Conservation (phyloP, 2,888 invertebrate genomes). For the Acronicta aceris region DNA sequence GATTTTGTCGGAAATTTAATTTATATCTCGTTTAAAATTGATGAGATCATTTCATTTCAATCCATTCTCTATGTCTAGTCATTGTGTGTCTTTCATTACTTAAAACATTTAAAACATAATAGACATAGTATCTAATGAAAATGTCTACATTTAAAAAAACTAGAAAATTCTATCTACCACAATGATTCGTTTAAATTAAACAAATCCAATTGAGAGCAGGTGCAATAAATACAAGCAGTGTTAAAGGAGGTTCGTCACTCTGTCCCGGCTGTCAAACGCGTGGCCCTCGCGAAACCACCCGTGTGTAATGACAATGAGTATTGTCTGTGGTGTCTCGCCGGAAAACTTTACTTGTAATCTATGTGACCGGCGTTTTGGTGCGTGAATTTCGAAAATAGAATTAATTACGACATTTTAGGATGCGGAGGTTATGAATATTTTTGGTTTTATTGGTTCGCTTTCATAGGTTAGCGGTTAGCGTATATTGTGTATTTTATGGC, state of each 20-base stretch:
- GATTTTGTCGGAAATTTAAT: neutral
- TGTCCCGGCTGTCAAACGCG: constrained; percentile 64
- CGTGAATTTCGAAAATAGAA: constrained; percentile 46
- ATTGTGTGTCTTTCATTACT: too few species aligned
- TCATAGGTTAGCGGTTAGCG: neutral
- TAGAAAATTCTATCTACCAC: neutral
- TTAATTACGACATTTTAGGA: constrained; percentile 40
- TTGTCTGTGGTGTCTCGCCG: constrained; percentile 88
- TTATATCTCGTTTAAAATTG: neutral
- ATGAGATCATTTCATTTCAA: neutral
- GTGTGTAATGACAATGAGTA: constrained; percentile 86
- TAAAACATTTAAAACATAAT: too few species aligned
- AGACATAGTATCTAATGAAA: too few species aligned
- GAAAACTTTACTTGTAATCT: constrained; percentile 88
- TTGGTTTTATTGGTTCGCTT: constrained; percentile 12
- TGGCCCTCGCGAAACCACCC: constrained; percentile 82
- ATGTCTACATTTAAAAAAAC: neutral
- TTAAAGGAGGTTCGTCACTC: constrained; percentile 83
- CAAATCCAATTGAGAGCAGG: constrained; percentile 53
- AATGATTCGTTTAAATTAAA: constrained; percentile 40
- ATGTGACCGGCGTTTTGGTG: constrained; percentile 66
- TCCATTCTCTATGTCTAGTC: too few species aligned
- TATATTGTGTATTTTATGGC: too few species aligned
- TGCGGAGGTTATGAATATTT: constrained; percentile 44
- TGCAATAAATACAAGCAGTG: constrained; percentile 65